Evolutionary conservation across 2,888 invertebrate genomes (phyloP).

Genomic region (Frankliniella intonsa): DNA sequence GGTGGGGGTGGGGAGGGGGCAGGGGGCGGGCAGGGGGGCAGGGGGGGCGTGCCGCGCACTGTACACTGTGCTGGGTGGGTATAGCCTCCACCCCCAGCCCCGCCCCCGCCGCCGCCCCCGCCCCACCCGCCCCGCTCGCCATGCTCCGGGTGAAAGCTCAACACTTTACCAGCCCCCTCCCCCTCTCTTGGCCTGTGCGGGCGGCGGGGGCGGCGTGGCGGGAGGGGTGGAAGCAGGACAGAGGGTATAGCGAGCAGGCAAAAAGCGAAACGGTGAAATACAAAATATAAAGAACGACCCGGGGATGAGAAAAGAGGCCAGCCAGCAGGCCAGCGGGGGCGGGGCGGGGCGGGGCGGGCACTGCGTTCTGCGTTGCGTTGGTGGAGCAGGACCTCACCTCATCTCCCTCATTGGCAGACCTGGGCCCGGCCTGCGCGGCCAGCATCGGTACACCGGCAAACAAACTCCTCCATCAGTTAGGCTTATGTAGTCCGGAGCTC

Average conservation of each 20-base stretch:
- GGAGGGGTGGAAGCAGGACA: not conserved
- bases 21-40: not conserved
- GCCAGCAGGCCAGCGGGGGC: not conserved
- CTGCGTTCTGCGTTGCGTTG: not conserved
- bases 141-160: constrained; percentile 16
- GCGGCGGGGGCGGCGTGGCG: not conserved
- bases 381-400: too few species aligned
- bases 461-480: not conserved
- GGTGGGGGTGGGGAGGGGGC: not conserved
- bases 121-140: not conserved
- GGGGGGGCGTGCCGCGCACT: not conserved
- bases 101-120: not conserved
- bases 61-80: not conserved
- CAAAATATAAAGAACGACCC: not conserved
- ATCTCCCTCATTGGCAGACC: too few species aligned
- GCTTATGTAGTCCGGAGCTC: not conserved
- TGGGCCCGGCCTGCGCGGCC: not conserved
- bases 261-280: not conserved
- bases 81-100: not conserved
- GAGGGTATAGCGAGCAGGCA: not conserved
- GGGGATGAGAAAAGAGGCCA: not conserved
- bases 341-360: not conserved
- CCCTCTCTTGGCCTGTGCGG: not conserved
- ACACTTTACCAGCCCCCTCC: constrained; percentile 2
- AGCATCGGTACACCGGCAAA: not conserved